These are phyloP conservation scores for Mycetomoellerius zeteki DNA, from an alignment of 1,140 invertebrate species.

Conservation along the genomic window DNA sequence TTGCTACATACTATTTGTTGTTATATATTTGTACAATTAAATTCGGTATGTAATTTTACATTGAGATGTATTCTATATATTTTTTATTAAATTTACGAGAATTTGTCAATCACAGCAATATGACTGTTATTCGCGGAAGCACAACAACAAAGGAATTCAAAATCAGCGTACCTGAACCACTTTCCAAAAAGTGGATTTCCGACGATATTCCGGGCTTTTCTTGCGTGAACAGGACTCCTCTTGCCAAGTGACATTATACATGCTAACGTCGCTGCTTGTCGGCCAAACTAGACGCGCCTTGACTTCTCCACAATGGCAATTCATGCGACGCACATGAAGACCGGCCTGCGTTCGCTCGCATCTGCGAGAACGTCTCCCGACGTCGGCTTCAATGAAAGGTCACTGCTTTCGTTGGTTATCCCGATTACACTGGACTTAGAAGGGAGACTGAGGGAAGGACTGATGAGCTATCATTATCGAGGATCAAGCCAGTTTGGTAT, in stretches of 20 bases:
- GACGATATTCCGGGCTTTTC: constrained; percentile 40
- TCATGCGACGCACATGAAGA: constrained; percentile 77
- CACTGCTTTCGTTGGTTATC: constrained; percentile 75
- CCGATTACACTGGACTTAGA: constrained; percentile 66
- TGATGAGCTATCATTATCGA: constrained; percentile 12
- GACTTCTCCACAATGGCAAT: constrained; percentile 76
- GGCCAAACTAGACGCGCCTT: constrained; percentile 78
- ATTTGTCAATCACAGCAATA: not conserved
- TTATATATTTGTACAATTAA: too few species aligned
- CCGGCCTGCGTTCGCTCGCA: constrained; percentile 74
- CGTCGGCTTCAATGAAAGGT: constrained; percentile 75
- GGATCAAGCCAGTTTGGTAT: constrained; percentile 64
- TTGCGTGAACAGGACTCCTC: constrained; percentile 70
- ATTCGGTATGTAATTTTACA: not conserved
- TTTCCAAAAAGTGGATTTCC: constrained; percentile 59
- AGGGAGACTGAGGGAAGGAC: constrained; percentile 42
- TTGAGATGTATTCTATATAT: not conserved
- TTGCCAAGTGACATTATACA: constrained; percentile 78
- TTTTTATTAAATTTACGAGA: not conserved
- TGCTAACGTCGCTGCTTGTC: constrained; percentile 55
- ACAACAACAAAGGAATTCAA: not conserved
- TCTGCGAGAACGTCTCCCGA: constrained; percentile 72
- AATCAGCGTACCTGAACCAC: constrained; percentile 65
- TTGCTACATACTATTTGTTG: too few species aligned
- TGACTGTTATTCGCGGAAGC: not conserved